These are phyloP conservation scores for Sisor rabdophorus DNA, from an alignment of 2,113 vertebrate species.

Conservation along the genomic window DNA sequence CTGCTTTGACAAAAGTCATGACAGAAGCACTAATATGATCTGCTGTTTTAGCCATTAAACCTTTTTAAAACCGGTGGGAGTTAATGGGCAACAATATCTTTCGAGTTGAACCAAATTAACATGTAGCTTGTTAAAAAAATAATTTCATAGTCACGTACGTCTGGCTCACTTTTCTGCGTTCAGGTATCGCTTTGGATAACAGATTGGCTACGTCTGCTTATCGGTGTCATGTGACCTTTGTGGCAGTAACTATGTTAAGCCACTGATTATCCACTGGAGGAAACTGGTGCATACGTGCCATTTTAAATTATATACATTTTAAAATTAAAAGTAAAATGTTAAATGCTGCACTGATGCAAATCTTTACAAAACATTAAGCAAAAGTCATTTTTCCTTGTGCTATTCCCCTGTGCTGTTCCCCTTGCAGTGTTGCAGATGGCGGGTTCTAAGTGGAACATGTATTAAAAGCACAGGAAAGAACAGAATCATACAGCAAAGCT, in stretches of 20 bases:
- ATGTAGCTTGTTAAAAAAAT: too few relatives aligned
- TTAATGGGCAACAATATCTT: too few relatives aligned
- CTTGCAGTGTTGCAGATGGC: background rate
- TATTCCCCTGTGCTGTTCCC: too few relatives aligned
- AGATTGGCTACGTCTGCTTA: background rate
- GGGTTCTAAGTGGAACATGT: background rate
- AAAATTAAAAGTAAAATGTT: background rate
- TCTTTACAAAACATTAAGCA: background rate
- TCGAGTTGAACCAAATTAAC: too few relatives aligned
- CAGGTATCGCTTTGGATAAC: background rate
- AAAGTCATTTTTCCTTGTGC: conserved; percentile 2
- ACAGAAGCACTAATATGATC: too few relatives aligned
- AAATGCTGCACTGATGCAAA: background rate
- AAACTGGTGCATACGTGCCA: background rate
- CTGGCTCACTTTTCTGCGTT: background rate
- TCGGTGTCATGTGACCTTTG: background rate
- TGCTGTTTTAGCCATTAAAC: too few relatives aligned
- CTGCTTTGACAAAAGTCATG: background rate
- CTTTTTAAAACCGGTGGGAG: too few relatives aligned
- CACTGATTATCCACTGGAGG: background rate
- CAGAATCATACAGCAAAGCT: background rate
- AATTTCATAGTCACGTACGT: too few relatives aligned
- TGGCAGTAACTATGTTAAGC: background rate
- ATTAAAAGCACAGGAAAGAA: background rate
- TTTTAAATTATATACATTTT: too few relatives aligned